Conservation (phyloP, 2,888 invertebrate genomes). For the Phyllotreta cruciferae region DNA sequence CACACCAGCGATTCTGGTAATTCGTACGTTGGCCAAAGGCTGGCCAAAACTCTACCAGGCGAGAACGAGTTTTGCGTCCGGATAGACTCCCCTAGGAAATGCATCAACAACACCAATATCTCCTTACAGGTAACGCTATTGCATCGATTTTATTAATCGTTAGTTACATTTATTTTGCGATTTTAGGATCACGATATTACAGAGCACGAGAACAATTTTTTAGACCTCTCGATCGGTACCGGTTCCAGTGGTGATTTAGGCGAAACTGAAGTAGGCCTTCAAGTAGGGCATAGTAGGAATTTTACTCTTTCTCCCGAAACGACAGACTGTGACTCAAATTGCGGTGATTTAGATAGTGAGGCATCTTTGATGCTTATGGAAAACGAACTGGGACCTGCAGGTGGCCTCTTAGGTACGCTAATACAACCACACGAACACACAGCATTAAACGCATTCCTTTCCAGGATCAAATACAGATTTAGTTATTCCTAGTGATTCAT, state of each 20-base stretch:
- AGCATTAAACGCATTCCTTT: conserved; percentile 26
- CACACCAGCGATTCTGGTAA: conserved; percentile 70
- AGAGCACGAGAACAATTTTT: conserved; percentile 67
- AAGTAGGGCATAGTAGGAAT: conserved; percentile 78
- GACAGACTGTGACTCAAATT: conserved; percentile 90
- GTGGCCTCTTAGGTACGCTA: conserved; percentile 54
- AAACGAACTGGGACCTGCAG: conserved; percentile 64
- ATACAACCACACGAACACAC: background rate
- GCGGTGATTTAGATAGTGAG: conserved; percentile 86
- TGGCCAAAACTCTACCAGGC: conserved; percentile 67
- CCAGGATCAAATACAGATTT: conserved; percentile 66
- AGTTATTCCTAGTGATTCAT: conserved; percentile 69
- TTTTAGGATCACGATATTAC: conserved; percentile 61
- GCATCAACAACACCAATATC: conserved; percentile 66
- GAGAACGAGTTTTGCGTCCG: conserved; percentile 58
- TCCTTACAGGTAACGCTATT: conserved; percentile 62
- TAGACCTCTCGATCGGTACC: conserved; percentile 68
- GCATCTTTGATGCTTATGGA: conserved; percentile 79
- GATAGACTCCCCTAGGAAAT: conserved; percentile 67
- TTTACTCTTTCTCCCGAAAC: conserved; percentile 92
- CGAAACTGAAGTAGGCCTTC: conserved; percentile 69
- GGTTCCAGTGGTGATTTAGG: conserved; percentile 71
- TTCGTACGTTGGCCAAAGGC: conserved; percentile 78
- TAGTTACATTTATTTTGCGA: conserved; percentile 22
- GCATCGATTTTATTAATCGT: background rate